Percentiles rank a stretch among this genome's conserved stretches.
phyloP scores from a whole-genome alignment of 2,113 vertebrate genomes.

The Xiphorhynchus elegans region DNA sequence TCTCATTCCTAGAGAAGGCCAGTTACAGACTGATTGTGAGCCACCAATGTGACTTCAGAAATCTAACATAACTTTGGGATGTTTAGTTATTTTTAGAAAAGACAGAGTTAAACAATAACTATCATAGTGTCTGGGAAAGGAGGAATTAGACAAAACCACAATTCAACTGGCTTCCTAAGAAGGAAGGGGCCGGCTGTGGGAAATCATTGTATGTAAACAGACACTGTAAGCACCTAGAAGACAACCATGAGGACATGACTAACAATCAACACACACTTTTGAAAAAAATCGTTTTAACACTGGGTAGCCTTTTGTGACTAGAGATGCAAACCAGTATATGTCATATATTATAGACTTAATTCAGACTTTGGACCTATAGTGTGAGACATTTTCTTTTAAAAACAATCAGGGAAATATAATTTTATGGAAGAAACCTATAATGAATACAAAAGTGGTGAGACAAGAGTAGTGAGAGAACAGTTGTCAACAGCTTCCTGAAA shows the following conservation, averaged over 20 bases:
- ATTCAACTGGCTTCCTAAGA: background rate
- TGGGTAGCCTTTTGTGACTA: background rate
- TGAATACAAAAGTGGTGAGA: background rate
- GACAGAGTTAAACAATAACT: background rate
- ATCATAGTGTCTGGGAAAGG: background rate
- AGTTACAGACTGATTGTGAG: background rate
- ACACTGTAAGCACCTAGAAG: background rate
- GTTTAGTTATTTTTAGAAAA: background rate
- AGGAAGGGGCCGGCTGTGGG: constrained; percentile 6
- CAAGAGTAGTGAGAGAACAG: background rate
- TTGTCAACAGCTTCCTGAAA: background rate
- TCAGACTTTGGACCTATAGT: background rate
- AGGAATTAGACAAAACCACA: constrained; percentile 14
- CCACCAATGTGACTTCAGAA: background rate
- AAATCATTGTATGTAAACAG: background rate
- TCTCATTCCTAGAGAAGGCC: background rate
- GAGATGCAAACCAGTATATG: background rate
- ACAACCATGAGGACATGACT: background rate
- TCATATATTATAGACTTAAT: background rate
- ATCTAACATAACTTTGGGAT: background rate
- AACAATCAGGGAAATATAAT: background rate
- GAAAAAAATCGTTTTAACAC: background rate
- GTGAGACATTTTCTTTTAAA: background rate
- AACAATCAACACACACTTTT: accelerated
- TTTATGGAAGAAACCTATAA: background rate